phyloP scores from a whole-genome alignment of 2,797 vertebrate species.

The Mus caroli region DNA sequence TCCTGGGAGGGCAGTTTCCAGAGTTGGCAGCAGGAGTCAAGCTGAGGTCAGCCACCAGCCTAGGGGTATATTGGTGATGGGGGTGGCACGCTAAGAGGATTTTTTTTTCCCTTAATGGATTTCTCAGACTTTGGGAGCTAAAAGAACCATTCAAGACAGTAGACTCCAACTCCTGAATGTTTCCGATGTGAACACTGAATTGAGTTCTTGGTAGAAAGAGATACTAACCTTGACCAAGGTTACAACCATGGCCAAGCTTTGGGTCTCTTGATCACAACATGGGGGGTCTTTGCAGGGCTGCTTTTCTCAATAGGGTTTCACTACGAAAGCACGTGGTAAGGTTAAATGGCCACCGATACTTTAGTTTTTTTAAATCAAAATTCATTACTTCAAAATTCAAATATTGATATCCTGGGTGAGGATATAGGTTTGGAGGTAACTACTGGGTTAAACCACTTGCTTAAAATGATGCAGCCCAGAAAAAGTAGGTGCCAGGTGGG shows the following conservation, averaged over 20 bases:
- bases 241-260: background rate
- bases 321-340: background rate
- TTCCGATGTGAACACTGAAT: background rate
- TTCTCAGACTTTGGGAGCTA: constrained; percentile 47
- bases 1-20: constrained; percentile 58
- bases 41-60: constrained; percentile 53
- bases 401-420: background rate
- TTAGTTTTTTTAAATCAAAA: constrained; percentile 9
- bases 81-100: background rate
- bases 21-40: constrained; percentile 51
- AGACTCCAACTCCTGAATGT: background rate
- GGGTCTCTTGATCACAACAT: background rate
- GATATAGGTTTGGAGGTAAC: constrained; percentile 18
- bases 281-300: background rate
- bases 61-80: background rate
- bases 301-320: background rate
- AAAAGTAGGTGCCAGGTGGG: background rate
- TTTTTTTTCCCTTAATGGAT: constrained; percentile 55
- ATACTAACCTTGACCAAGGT: constrained; percentile 12
- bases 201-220: constrained; percentile 55
- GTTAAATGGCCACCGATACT: background rate
- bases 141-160: constrained; percentile 27
- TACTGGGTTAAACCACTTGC: background rate
- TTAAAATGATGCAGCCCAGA: background rate
- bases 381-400: constrained; percentile 8